These are phyloP conservation scores for Conus betulinus DNA, from an alignment of 1,140 invertebrate genomes.

Conservation along the genomic window DNA sequence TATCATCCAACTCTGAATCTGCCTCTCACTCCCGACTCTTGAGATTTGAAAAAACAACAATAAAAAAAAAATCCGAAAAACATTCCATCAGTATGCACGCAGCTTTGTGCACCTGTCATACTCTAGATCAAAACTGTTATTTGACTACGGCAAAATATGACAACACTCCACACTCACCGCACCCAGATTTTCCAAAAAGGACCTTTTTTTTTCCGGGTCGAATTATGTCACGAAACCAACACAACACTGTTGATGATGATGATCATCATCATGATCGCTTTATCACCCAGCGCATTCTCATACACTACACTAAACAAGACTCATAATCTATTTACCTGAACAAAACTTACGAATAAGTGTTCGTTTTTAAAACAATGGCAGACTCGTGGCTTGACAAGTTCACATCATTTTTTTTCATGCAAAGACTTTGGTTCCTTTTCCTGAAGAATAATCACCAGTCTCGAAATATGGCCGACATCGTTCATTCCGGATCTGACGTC, in stretches of 20 bases:
- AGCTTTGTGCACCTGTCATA: too few species aligned
- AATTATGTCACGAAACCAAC: not conserved
- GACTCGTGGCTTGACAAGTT: not conserved
- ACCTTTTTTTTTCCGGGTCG: slow-evolving; percentile 16
- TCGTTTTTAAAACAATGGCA: not conserved
- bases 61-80: too few species aligned
- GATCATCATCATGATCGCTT: not conserved
- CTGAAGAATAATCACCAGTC: not conserved
- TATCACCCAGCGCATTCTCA: too few species aligned
- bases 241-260: not conserved
- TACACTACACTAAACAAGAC: not conserved
- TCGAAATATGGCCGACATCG: slow-evolving; percentile 16
- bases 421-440: not conserved
- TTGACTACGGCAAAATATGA: too few species aligned
- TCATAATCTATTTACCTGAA: not conserved
- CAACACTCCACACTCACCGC: too few species aligned
- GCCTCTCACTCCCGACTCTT: too few species aligned
- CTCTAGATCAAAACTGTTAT: too few species aligned
- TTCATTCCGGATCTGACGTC: slow-evolving; percentile 17
- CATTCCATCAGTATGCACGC: too few species aligned
- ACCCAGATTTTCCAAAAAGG: not conserved
- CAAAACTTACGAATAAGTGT: not conserved
- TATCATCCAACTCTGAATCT: too few species aligned
- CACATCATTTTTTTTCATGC: not conserved
- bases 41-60: too few species aligned